Conservation (phyloP, 2,113 vertebrate genomes). For the Vidua macroura region DNA sequence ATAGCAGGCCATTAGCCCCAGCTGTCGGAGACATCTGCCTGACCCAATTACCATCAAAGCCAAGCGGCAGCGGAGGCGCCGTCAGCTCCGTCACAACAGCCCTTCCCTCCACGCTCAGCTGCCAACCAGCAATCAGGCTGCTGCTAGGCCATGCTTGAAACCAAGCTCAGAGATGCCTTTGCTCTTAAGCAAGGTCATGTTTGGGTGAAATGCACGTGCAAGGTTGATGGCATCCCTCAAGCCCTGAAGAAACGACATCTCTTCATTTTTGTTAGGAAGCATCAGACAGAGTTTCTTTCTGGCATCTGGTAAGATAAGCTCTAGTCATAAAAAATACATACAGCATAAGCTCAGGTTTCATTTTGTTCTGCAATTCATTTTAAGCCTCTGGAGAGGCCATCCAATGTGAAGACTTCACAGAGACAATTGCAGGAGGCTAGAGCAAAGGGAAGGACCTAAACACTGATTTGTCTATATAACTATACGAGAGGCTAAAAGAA, state of each 20-base stretch:
- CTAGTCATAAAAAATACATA: conserved; percentile 49
- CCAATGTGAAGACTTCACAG: background rate
- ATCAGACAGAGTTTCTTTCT: background rate
- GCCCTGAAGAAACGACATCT: background rate
- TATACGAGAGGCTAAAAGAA: background rate
- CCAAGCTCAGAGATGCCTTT: background rate
- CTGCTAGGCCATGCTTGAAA: background rate
- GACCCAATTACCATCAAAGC: conserved; percentile 77
- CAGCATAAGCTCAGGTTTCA: background rate
- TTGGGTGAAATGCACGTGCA: background rate
- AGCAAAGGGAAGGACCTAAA: background rate
- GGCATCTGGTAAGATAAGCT: background rate
- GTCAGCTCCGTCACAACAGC: background rate
- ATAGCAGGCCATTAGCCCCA: conserved; percentile 71
- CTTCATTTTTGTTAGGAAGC: background rate
- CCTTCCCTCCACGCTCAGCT: background rate
- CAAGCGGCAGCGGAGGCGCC: background rate
- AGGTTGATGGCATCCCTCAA: background rate
- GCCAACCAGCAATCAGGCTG: background rate
- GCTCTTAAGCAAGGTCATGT: background rate
- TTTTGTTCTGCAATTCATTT: background rate
- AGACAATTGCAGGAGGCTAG: background rate
- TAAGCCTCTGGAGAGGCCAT: background rate
- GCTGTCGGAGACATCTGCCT: conserved; percentile 82
- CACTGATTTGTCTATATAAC: background rate